Evolutionary conservation across 2,888 invertebrate species (phyloP), one percentile per base, ranked within the genome.

Genomic region (Stramonita haemastoma): DNA sequence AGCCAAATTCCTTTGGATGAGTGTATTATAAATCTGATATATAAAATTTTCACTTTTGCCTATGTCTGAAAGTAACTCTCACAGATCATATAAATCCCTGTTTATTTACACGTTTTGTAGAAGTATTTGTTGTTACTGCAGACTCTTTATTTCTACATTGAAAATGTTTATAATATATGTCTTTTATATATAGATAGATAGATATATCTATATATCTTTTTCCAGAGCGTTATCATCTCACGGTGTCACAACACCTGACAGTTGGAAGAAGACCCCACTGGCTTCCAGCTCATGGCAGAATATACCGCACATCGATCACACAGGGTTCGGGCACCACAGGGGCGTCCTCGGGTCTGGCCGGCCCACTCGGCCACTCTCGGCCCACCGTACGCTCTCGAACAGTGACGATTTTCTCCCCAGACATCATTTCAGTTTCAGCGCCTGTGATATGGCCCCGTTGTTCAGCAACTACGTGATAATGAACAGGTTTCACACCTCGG

Each of bases 401-500:
- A 22, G 11, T 19, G 15, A 57, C 79, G 57, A 32, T 57, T 56
- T 57, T 32, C 70, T 60, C 17, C 56, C 26, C n/a, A 6, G 13
- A 34, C 77, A 57, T 34, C 66, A n/a, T 19, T 57, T 60, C 86
- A 56, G 8, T 46, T n/a, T 26, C 32, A 77, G 60, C 36, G 29
- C n/a, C 84, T 85, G 85, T 89, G 85, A 88, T 88, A 11, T 66
- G 34, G 36, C 57, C 29, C 84, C 83, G 8, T 11, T 84, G 0
- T 85, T 89, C 29, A 85, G 57, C 77, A 88, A 73, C 66, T 70
- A 86, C 73, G 19, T 66, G 11, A 34, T 73, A 36, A 77, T 32
- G 56, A 91, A 92, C 46, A 70, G 89, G 73, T 92, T 93, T 89
- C 94, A 94, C 84, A 91, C 91, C 22, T 90, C 92, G 22, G 66